These are phyloP conservation scores for Brienomyrus longianalis DNA, from an alignment of 2,113 vertebrate genomes.

Conservation along the genomic window DNA sequence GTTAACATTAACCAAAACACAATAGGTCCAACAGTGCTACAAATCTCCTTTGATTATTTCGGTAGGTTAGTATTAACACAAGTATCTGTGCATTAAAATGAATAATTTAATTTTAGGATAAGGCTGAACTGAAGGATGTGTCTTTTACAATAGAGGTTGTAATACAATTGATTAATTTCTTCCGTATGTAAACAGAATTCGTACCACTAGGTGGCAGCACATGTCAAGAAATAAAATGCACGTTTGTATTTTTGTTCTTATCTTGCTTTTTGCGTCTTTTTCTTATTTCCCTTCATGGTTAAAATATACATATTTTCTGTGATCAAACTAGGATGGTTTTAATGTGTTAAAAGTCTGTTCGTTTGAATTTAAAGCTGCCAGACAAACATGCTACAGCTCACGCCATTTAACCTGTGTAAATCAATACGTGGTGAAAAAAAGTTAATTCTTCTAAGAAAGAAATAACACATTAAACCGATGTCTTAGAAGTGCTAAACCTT, in stretches of 20 bases:
- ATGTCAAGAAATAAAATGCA: neutral
- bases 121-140: neutral
- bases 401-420: neutral
- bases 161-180: neutral
- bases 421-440: neutral
- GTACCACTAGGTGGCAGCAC: slow-evolving; percentile 3
- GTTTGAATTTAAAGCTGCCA: neutral
- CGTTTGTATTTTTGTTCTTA: neutral
- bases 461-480: neutral
- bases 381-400: neutral
- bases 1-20: neutral
- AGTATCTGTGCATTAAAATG: neutral
- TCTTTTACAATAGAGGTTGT: neutral
- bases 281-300: neutral
- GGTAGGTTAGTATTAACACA: neutral
- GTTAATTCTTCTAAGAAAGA: neutral
- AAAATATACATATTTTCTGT: neutral
- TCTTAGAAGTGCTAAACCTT: neutral
- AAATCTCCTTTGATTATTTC: neutral
- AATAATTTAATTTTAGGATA: neutral
- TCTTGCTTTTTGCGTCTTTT: neutral
- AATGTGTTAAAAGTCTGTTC: neutral
- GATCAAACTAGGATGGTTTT: neutral
- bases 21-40: neutral
- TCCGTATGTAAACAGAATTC: neutral